Base-by-base conservation (phyloP, 2,888 invertebrate genomes). In the Pasiphila rectangulata region DNA sequence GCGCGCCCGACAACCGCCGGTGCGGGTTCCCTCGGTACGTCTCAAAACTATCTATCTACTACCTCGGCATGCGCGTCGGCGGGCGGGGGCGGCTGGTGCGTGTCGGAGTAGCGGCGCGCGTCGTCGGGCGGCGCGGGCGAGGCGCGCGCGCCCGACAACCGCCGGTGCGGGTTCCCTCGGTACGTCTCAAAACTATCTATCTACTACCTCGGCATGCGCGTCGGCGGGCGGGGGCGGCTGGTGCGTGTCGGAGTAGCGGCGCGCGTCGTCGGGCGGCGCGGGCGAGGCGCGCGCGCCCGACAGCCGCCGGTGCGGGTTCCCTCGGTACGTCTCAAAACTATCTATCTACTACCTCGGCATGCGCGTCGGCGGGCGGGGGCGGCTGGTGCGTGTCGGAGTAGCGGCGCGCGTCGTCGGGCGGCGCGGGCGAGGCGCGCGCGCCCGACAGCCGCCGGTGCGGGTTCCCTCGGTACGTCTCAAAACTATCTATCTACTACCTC, bases 261-360 rank as follows among this genome's bases (percentile, higher is more conserved):
- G 63, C 55, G 60, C 29, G 54, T 57, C 64, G 47, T 52, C 63
- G 41, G 45, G 43, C 25, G 36, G 30, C 68, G 58, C 48, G 69
- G 65, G 60, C 69, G 54, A 61, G 51, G 63, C 47, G 60, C 64
- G 43, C 69, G 65, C 50, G 72, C 72, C 46, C 7, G 83, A 77
- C 51, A 80, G 69, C 13, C 83, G 72, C 38, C 86, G 73, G 59
- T 73, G 78, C 41, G 85, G 84, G 69, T 84, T 82, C 27, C 76
- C 78, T 51, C 83, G 79, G 72, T 87, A 88, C 0, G 77, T 76
- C 69, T 88, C 88, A 74, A 88, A 88, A 54, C 89, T n/a, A n/a
- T n/a, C n/a, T n/a, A n/a, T n/a, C n/a, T n/a, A n/a, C n/a, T n/a
- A n/a, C n/a, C n/a, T n/a, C n/a, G n/a, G n/a, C n/a, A n/a, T n/a